These are phyloP conservation scores for Zingel zingel DNA, from an alignment of 2,113 vertebrate species.

Conservation along the genomic window DNA sequence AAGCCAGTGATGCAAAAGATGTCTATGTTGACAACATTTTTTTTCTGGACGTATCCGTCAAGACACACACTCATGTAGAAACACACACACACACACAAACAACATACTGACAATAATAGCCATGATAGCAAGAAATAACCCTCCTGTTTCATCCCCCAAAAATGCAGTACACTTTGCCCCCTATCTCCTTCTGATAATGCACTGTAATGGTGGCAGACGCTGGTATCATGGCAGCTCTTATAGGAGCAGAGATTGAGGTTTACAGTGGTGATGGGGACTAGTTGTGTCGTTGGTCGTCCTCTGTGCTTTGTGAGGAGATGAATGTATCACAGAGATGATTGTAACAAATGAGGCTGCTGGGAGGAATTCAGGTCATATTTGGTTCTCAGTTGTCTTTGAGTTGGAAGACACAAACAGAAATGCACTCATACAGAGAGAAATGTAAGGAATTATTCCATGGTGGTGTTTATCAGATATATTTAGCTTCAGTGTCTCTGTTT, in stretches of 20 bases:
- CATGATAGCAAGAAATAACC: constrained; percentile 31
- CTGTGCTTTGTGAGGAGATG: constrained; percentile 1
- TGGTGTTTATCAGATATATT: neutral
- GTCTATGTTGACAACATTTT: neutral
- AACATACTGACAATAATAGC: constrained; percentile 20
- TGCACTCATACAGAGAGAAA: neutral
- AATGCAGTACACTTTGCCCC: constrained; percentile 10
- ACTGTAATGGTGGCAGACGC: constrained; percentile 43
- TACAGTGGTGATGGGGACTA: neutral
- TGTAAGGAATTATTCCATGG: too few species aligned
- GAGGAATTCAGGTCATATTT: neutral
- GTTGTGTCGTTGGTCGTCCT: neutral
- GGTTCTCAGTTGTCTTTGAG: neutral
- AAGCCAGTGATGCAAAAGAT: neutral
- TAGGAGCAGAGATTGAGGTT: constrained; percentile 16
- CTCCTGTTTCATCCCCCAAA: constrained; percentile 13
- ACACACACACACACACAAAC: constrained; percentile 1
- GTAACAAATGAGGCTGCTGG: neutral
- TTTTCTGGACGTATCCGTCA: neutral
- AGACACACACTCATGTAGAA: neutral
- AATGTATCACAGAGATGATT: constrained; percentile 7
- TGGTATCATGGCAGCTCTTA: constrained; percentile 8
- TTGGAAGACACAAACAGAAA: neutral
- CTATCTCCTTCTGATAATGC: constrained; percentile 44
- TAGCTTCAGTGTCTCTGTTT: too few species aligned